Evolutionary conservation across 2,888 invertebrate species (phyloP).

Genomic region (Synanthedon andrenaeformis): DNA sequence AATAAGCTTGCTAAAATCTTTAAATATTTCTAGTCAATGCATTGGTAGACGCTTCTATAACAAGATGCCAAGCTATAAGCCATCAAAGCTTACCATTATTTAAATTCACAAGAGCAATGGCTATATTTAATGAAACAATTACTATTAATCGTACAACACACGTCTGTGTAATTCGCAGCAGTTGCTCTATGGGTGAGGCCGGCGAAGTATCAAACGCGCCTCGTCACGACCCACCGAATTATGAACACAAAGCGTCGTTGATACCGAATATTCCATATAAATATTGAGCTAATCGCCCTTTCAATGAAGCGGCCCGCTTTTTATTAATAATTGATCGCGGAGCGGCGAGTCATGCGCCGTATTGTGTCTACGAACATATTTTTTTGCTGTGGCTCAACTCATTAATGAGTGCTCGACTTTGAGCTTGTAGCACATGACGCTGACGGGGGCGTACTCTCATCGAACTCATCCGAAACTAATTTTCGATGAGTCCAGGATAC

Average conservation of each 20-base stretch:
- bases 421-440: slow-evolving; percentile 44
- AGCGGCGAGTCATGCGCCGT: slow-evolving; percentile 66
- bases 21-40: too few species aligned
- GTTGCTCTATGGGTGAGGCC: slow-evolving; percentile 44
- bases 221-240: slow-evolving; percentile 68
- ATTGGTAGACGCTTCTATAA: too few species aligned
- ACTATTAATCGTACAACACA: too few species aligned
- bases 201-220: slow-evolving; percentile 53
- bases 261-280: slow-evolving; percentile 72
- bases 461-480: slow-evolving; percentile 48
- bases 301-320: slow-evolving; percentile 70
- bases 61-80: too few species aligned
- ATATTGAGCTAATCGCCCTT: slow-evolving; percentile 72
- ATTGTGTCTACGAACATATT: slow-evolving; percentile 60
- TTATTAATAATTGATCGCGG: slow-evolving; percentile 69
- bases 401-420: slow-evolving; percentile 42
- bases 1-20: too few species aligned
- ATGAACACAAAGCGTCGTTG: slow-evolving; percentile 68
- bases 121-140: too few species aligned
- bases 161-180: not conserved
- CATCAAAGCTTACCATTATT: too few species aligned
- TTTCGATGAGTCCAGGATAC: slow-evolving; percentile 41
- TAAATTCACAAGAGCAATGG: too few species aligned
- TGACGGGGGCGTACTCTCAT: slow-evolving; percentile 27
- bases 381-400: slow-evolving; percentile 57